Percentiles rank a stretch among this genome's conserved stretches.
Evolutionary conservation across 1,140 invertebrate genomes (phyloP).

Genomic region (Monochamus saltuarius): DNA sequence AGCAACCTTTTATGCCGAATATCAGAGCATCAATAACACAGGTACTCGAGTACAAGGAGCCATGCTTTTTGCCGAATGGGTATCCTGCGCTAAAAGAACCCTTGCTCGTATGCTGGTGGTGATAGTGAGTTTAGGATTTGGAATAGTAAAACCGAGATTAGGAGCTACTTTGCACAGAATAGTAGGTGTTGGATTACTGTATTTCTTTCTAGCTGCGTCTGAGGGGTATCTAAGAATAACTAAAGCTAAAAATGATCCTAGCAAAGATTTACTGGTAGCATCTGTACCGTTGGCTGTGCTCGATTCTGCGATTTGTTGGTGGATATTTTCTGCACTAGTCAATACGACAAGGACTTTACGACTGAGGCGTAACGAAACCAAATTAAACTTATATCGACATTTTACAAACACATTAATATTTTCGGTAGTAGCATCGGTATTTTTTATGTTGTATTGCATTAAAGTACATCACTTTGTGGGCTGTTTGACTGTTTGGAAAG

Average conservation of each 20-base stretch:
- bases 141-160: conserved; percentile 89
- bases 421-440: conserved; percentile 81
- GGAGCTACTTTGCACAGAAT: conserved; percentile 84
- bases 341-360: conserved; percentile 86
- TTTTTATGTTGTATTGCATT: conserved; percentile 92
- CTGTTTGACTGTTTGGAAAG: conserved; percentile 72
- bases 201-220: conserved; percentile 78
- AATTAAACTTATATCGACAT: conserved; percentile 86
- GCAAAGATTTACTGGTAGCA: conserved; percentile 69
- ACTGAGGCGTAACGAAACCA: conserved; percentile 82
- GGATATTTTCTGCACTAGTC: conserved; percentile 88
- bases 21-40: conserved; percentile 74
- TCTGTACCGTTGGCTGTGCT: conserved; percentile 72
- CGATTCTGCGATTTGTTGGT: conserved; percentile 73
- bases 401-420: conserved; percentile 93
- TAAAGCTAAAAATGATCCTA: conserved; percentile 65
- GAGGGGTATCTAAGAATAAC: conserved; percentile 80
- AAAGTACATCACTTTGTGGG: conserved; percentile 56
- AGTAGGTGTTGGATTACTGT: conserved; percentile 76
- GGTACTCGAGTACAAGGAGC: conserved; percentile 68
- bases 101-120: conserved; percentile 90
- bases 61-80: conserved; percentile 80
- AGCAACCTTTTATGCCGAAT: conserved; percentile 89
- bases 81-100: conserved; percentile 86
- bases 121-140: conserved; percentile 91